phyloP scores from a whole-genome alignment of 2,888 invertebrate genomes.

The Hypselothyrea guttata region DNA sequence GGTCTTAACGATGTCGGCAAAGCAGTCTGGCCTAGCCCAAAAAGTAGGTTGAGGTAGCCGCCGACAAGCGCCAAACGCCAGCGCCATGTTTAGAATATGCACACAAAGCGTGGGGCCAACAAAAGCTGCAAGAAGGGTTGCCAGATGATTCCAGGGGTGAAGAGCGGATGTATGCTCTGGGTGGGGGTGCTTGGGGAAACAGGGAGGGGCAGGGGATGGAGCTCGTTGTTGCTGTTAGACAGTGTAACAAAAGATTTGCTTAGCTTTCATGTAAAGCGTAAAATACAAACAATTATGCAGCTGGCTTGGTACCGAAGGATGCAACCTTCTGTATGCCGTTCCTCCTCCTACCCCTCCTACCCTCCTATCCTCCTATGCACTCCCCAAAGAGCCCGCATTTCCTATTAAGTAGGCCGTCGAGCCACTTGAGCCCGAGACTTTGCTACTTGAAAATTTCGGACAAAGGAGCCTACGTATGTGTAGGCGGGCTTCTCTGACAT shows the following conservation, averaged over 20 bases:
- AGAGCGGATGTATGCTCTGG: background rate
- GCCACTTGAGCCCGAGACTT: conserved; percentile 72
- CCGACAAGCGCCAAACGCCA: too few species aligned
- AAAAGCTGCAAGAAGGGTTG: conserved; percentile 61
- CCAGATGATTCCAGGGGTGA: conserved; percentile 32
- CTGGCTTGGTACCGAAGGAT: conserved; percentile 42
- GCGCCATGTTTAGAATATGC: conserved; percentile 77
- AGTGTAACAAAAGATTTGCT: conserved; percentile 77
- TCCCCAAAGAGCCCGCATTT: conserved; percentile 37
- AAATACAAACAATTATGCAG: conserved; percentile 78
- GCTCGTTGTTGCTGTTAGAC: conserved; percentile 57
- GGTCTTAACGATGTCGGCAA: conserved; percentile 60
- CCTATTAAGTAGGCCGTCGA: conserved; percentile 66
- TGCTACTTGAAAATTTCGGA: conserved; percentile 68
- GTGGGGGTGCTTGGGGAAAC: background rate
- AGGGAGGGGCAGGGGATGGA: conserved; percentile 15
- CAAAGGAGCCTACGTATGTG: conserved; percentile 47
- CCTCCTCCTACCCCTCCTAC: background rate
- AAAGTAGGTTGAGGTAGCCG: conserved; percentile 76
- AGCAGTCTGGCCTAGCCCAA: conserved; percentile 51
- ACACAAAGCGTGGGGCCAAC: conserved; percentile 74
- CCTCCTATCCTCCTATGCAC: background rate
- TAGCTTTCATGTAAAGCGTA: conserved; percentile 78
- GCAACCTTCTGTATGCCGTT: background rate
- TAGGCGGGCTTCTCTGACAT: conserved; percentile 7